Evolutionary conservation across 2,797 vertebrate genomes (phyloP).

Genomic region (Argentina silus): DNA sequence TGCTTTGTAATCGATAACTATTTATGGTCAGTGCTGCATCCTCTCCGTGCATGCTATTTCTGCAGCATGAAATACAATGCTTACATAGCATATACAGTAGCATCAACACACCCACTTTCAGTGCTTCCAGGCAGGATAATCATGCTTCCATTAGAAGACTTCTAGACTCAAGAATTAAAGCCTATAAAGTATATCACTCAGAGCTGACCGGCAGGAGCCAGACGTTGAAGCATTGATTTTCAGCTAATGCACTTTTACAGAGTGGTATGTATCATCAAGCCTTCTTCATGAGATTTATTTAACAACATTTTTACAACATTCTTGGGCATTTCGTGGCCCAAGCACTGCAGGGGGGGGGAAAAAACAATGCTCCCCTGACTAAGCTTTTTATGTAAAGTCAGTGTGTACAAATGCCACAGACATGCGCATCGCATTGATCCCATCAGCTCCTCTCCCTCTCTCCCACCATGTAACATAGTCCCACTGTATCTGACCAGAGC

Average conservation of each 20-base stretch:
- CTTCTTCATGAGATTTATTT: neutral
- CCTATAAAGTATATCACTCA: neutral
- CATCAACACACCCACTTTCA: neutral
- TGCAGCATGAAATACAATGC: neutral
- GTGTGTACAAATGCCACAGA: slow-evolving; percentile 13
- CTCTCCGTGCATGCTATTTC: neutral
- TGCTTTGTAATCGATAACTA: neutral
- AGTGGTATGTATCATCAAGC: neutral
- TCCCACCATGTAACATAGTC: neutral
- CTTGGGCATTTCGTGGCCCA: neutral
- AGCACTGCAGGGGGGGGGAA: slow-evolving; percentile 31
- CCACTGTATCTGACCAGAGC: neutral
- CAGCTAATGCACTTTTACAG: neutral
- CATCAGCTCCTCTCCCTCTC: neutral
- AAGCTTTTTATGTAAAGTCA: slow-evolving; percentile 11
- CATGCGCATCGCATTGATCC: slow-evolving; percentile 21
- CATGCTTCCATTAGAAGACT: neutral
- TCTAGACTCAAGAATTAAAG: neutral
- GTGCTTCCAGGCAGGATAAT: neutral
- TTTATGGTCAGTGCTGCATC: neutral
- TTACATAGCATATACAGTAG: neutral
- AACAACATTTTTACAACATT: neutral
- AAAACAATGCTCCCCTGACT: slow-evolving; percentile 34
- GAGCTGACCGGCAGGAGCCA: neutral
- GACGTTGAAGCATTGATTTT: neutral